Conservation (phyloP, 2,888 invertebrate genomes). For the Macrosiphum euphorbiae region DNA sequence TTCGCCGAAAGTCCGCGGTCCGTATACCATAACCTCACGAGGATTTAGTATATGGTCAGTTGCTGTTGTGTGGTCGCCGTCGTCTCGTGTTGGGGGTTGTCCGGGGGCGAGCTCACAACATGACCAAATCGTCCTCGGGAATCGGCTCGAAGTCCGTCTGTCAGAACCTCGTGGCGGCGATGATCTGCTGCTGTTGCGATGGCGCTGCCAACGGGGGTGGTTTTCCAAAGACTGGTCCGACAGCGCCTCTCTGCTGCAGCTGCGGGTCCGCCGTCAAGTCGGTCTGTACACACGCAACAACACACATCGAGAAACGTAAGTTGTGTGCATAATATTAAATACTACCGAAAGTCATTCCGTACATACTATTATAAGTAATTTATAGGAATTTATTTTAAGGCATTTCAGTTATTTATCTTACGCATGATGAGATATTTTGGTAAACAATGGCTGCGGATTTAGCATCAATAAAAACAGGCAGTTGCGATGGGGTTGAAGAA, state of each 20-base stretch:
- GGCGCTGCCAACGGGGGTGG: not conserved
- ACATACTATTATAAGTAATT: not conserved
- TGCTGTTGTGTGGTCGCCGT: not conserved
- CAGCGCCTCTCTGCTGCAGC: not conserved
- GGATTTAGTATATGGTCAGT: not conserved
- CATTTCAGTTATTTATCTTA: not conserved
- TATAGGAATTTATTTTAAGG: too few species aligned
- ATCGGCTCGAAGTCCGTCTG: slow-evolving; percentile 67
- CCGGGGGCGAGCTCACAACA: slow-evolving; percentile 34
- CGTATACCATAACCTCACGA: not conserved
- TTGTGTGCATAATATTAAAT: not conserved
- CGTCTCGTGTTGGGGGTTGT: not conserved
- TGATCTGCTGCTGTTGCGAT: slow-evolving; percentile 25
- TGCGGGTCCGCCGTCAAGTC: slow-evolving; percentile 43
- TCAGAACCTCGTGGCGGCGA: slow-evolving; percentile 67
- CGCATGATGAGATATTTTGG: not conserved
- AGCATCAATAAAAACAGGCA: not conserved
- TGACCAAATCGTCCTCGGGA: slow-evolving; percentile 66
- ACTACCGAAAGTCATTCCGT: not conserved
- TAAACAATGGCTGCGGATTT: not conserved
- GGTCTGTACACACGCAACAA: slow-evolving; percentile 23
- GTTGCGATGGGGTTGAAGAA: not conserved
- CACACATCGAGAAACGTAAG: not conserved
- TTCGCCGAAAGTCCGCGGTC: not conserved
- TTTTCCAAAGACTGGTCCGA: not conserved